A percentile compares a stretch with the other conserved stretches of the same genome.
Evolutionary conservation across 2,888 invertebrate genomes (phyloP).

Genomic region (Conchocele bisecta): DNA sequence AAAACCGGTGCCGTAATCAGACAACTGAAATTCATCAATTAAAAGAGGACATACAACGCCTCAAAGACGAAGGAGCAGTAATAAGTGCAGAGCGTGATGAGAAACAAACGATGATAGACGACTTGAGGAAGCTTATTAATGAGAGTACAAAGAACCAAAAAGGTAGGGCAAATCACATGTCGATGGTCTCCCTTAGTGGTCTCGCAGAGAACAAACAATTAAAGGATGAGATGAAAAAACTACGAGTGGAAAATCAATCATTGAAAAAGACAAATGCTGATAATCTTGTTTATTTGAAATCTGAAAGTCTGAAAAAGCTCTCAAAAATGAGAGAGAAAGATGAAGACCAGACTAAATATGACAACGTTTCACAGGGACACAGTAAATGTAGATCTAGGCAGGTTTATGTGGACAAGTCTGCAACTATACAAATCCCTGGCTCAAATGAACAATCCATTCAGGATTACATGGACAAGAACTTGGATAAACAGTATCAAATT

Average conservation of each 20-base stretch:
- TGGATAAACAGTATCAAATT: no score
- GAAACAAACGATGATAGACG: slow-evolving; percentile 58
- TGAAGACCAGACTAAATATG: no score
- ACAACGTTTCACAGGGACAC: no score
- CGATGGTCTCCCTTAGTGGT: slow-evolving; percentile 42
- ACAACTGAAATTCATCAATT: slow-evolving; percentile 47
- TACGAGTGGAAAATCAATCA: slow-evolving; percentile 49
- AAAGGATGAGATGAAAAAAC: slow-evolving; percentile 39
- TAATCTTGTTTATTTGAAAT: no score
- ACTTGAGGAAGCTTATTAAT: slow-evolving; percentile 54
- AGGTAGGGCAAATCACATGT: slow-evolving; percentile 41
- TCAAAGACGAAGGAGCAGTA: slow-evolving; percentile 47
- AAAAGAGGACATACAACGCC: slow-evolving; percentile 42
- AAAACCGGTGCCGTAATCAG: slow-evolving; percentile 57
- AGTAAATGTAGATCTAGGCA: no score
- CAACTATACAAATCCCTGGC: no score
- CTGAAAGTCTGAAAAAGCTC: no score
- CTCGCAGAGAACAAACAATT: slow-evolving; percentile 49
- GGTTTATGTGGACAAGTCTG: no score
- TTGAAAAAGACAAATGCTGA: slow-evolving; percentile 50
- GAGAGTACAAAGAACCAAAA: slow-evolving; percentile 55
- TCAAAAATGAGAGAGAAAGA: no score
- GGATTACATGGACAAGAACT: no score
- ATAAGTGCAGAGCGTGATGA: slow-evolving; percentile 50
- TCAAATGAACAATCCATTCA: no score